A percentile compares a stretch with the other conserved stretches of the same genome.
phyloP scores from a whole-genome alignment of 2,888 invertebrate species.

The Tethea ocularis region DNA sequence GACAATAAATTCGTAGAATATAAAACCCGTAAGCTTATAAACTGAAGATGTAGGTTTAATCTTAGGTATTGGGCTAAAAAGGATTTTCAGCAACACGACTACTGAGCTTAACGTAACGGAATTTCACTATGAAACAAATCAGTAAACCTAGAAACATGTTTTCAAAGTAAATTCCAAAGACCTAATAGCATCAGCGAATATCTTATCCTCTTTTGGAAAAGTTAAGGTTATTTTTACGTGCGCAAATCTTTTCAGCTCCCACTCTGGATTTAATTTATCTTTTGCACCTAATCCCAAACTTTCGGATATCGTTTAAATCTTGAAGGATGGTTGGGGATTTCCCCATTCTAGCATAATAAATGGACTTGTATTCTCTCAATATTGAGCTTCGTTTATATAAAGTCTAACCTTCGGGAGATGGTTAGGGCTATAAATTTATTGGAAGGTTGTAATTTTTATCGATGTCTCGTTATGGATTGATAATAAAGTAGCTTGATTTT shows the following conservation, averaged over 20 bases:
- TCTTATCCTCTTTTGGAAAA: background rate
- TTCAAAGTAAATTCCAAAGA: background rate
- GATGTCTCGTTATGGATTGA: background rate
- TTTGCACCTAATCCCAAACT: constrained; percentile 17
- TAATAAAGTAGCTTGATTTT: background rate
- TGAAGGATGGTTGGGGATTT: constrained; percentile 15
- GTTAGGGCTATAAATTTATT: background rate
- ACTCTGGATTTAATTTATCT: constrained; percentile 13
- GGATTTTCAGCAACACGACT: background rate
- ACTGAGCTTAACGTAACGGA: background rate
- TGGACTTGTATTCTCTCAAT: background rate
- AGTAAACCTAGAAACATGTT: background rate
- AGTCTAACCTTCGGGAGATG: background rate
- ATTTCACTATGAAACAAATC: background rate
- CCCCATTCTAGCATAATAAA: constrained; percentile 4
- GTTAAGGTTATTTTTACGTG: background rate
- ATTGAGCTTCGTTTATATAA: background rate
- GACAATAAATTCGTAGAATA: too few relatives aligned
- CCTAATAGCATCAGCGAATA: background rate
- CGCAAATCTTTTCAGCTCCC: background rate
- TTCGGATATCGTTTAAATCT: constrained; percentile 23
- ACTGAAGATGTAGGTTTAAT: background rate
- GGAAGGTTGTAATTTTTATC: background rate
- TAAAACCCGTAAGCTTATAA: too few relatives aligned
- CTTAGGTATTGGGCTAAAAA: background rate